Evolutionary conservation across 2,113 vertebrate genomes (phyloP).

Genomic region (Pelvicachromis taeniatus): DNA sequence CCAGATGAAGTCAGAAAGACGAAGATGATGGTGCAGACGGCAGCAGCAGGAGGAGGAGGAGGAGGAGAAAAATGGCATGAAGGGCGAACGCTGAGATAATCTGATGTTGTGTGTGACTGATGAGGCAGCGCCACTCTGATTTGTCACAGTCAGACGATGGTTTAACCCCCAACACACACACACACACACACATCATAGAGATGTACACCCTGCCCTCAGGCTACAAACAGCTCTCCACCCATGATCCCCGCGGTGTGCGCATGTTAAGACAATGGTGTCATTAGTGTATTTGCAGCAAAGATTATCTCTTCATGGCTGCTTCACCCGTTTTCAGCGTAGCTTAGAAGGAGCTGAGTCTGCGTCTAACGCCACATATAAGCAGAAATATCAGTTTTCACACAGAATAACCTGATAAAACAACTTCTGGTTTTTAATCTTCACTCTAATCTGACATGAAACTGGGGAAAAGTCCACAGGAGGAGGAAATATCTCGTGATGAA

Average conservation of each 20-base stretch:
- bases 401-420: background rate
- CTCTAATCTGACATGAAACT: background rate
- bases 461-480: background rate
- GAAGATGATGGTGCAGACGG: background rate
- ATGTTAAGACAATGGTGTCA: background rate
- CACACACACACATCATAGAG: background rate
- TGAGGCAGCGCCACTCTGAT: constrained; percentile 26
- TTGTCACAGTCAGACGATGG: constrained; percentile 37
- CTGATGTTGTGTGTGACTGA: constrained; percentile 34
- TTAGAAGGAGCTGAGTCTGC: background rate
- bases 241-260: background rate
- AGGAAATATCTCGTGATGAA: background rate
- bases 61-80: background rate
- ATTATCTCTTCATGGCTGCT: background rate
- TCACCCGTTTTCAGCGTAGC: background rate
- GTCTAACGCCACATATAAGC: background rate
- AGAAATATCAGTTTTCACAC: background rate
- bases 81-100: constrained; percentile 10
- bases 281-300: background rate
- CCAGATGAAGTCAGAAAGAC: background rate
- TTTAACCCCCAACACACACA: constrained; percentile 26
- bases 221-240: constrained; percentile 17
- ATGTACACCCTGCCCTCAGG: constrained; percentile 21
- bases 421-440: background rate
- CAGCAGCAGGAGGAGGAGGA: background rate